Base-by-base conservation (phyloP, 23 tunicate genomes). In the Clavelina lepadiformis region DNA sequence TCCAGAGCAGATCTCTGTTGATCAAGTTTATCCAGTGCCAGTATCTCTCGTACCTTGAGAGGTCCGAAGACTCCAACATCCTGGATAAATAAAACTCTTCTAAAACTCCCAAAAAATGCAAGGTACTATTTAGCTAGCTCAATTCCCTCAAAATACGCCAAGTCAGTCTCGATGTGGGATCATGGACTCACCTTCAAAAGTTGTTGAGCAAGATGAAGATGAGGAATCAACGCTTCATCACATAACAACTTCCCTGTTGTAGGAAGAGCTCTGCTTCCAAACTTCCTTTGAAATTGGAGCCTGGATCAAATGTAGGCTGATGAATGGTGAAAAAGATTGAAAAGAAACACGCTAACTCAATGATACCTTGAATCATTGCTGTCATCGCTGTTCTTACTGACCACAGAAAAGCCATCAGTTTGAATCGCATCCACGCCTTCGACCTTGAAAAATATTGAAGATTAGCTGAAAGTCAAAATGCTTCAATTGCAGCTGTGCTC, bases 11-110 rank as follows among this genome's bases (percentile, higher is more conserved):
- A 56, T 33, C 78, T 80, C 51, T 89, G 97, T n/a, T 68, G 63
- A 2, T 76, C 31, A 18, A 89, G 65, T 18, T 71, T 62, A 65
- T 89, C 81, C 3, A 89, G 29, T 1, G 89, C 83, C 5, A 64
- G 52, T 5, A 81, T 29, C 55, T 89, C 83, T 15, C 57, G 61
- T 0, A 89, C 82, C 63, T 77, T 81, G 15, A 89, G 74, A 31
- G 88, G 88, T 5, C 91, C 97, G 35, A 56, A 75, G 2, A 33
- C 41, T 0, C 97, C 88, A 56, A 89, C 64, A 46, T 89, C 72
- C 97, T 89, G 47, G 20, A 59, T 41, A 41, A 41, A 41, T 15
- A 41, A 41, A 41, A 41, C 49, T 11, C 15, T 41, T 41, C 49
- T 15, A 11, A 11, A 41, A 15, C 11, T 41, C 11, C 13, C 13